Evolutionary conservation across 2,113 vertebrate genomes (phyloP), one percentile per base, ranked within the genome.

Genomic region (Pelobates fuscus): DNA sequence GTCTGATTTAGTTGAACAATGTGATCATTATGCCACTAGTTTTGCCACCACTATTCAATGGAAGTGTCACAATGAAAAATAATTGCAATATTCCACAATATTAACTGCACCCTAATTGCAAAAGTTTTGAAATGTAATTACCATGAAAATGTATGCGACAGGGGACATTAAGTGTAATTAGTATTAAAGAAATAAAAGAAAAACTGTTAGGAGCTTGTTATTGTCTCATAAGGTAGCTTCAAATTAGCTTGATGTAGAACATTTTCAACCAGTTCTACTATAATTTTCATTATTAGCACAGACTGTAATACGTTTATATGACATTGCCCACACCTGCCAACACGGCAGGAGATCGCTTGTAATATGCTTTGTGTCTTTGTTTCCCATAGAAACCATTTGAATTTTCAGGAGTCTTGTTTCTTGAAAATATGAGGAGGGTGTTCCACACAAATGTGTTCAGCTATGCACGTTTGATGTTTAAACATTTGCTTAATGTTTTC

Each of bases 111-210:
- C 89, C 89, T 92, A 92, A 92, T 93, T 93, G 91, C 91, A 90
- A 93, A 93, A 92, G 89, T 93, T 93, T 93, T 91, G 91, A 93
- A 92, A 92, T 92, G 90, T 93, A 92, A 93, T 93, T 93, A 92
- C 91, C 88, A 87, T 92, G 91, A 93, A 93, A 92, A 89, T 87
- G 90, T 92, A 93, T 92, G 91, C 85, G 88, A 91, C 91, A 92
- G 86, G 92, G 91, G 91, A 92, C 91, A 91, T 92, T 92, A 93
- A 89, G 88, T 89, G 90, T 93, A 93, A 92, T 93, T 93, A 93
- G 90, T 90, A 88, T 92, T 68, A 87, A 88, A 80, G 61, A 77
- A 87, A 89, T 81, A 89, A 84, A 84, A 82, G 81, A 77, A 83
- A 91, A 92, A 91, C 87, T 89, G 88, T 92, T 92, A 91, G 89